phyloP scores from a whole-genome alignment of 2,797 vertebrate genomes.

The Nothura maculosa region DNA sequence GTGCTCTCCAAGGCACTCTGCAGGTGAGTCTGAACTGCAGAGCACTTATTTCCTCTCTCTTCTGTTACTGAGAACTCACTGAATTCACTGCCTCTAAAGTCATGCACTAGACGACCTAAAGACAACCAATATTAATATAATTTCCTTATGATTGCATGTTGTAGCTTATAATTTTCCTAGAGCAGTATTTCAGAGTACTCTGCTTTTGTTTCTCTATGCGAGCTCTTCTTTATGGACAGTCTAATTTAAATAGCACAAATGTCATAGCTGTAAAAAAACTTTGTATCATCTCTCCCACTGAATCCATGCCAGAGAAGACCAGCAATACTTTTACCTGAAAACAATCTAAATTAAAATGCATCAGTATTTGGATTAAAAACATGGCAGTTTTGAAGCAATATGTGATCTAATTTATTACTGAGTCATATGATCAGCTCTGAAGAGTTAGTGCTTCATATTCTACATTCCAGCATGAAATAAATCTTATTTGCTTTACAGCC shows the following conservation, averaged over 20 bases:
- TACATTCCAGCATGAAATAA: not conserved
- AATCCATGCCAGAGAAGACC: not conserved
- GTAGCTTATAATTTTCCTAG: not conserved
- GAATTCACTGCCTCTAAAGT: not conserved
- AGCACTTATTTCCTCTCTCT: not conserved
- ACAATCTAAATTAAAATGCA: not conserved
- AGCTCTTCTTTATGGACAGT: not conserved
- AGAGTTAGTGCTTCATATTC: no score
- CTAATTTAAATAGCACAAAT: not conserved
- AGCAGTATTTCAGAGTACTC: not conserved
- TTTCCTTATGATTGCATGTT: not conserved
- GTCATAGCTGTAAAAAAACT: not conserved
- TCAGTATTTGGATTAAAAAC: not conserved
- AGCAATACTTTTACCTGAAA: not conserved
- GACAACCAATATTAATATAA: not conserved
- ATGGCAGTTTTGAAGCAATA: no score
- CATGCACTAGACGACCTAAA: not conserved
- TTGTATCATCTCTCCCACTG: not conserved
- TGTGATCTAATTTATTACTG: no score
- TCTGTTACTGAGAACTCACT: not conserved
- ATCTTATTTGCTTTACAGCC: not conserved
- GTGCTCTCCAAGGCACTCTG: not conserved
- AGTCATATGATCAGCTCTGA: no score
- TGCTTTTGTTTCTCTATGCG: not conserved
- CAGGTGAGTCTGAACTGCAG: not conserved